These are phyloP conservation scores for Beris chalybata DNA, from an alignment of 2,888 invertebrate species.

Conservation along the genomic window DNA sequence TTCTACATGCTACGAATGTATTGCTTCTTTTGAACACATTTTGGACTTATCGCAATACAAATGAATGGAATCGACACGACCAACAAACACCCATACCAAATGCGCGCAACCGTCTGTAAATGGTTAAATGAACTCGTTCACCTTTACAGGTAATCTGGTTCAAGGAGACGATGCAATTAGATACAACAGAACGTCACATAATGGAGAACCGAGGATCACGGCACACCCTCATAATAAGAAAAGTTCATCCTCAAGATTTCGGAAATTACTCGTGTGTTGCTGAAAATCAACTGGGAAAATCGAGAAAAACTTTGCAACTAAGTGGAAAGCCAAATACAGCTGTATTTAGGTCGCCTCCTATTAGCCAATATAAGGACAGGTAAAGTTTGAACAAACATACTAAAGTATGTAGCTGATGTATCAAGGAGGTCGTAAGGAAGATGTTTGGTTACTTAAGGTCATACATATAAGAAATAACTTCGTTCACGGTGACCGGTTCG, in stretches of 20 bases:
- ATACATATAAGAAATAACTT: too few species aligned
- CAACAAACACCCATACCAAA: conserved; percentile 3
- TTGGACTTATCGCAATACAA: too few species aligned
- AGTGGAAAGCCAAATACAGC: conserved; percentile 69
- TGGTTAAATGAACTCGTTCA: too few species aligned
- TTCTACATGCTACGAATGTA: too few species aligned
- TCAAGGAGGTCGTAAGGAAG: too few species aligned
- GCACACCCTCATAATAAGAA: conserved; percentile 68
- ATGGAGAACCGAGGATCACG: conserved; percentile 68
- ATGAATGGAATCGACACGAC: too few species aligned
- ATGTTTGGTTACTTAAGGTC: too few species aligned
- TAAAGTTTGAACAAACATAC: conserved; percentile 43
- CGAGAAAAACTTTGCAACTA: conserved; percentile 65
- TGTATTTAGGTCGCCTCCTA: conserved; percentile 65
- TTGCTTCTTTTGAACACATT: too few species aligned
- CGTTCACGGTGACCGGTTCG: too few species aligned
- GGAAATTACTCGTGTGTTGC: conserved; percentile 73
- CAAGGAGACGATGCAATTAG: conserved; percentile 68
- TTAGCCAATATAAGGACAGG: conserved; percentile 61
- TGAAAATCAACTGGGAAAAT: conserved; percentile 69
- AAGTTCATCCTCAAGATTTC: conserved; percentile 69
- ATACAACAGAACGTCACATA: conserved; percentile 67
- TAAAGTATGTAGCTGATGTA: too few species aligned
- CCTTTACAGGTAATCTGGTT: conserved; percentile 66
- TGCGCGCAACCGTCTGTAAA: background rate